phyloP scores from a whole-genome alignment of 2,797 vertebrate species.

The Podarcis siculus region DNA sequence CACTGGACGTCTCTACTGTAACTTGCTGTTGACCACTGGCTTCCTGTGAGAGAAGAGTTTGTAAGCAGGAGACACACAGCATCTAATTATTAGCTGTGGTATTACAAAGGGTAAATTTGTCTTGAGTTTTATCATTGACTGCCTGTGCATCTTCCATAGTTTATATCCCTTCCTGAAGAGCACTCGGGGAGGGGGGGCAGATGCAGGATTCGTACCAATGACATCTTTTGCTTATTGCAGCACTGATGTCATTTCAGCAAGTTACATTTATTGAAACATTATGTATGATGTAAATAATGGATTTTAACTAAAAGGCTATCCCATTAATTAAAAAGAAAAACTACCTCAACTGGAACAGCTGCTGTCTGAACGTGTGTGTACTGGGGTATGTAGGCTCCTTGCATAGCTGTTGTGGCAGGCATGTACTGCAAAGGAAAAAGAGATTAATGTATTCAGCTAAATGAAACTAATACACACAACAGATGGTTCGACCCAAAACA shows the following conservation, averaged over 20 bases:
- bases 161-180: not conserved
- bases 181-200: not conserved
- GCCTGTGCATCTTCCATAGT: not conserved
- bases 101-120: not conserved
- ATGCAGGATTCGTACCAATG: not conserved
- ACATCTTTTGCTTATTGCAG: not conserved
- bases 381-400: conserved; percentile 94
- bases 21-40: conserved; percentile 91
- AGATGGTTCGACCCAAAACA: not conserved
- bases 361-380: conserved; percentile 93
- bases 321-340: not conserved
- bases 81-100: not conserved
- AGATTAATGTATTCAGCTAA: conserved; percentile 9
- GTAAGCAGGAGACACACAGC: conserved; percentile 20
- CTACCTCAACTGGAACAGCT: conserved; percentile 91
- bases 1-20: conserved; percentile 90
- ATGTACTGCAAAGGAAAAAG: conserved; percentile 86
- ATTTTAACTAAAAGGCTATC: not conserved
- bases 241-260: not conserved
- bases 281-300: not conserved
- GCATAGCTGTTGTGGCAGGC: conserved; percentile 93
- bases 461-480: conserved; percentile 3
- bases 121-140: not conserved
- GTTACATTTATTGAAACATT: not conserved
- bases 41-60: conserved; percentile 83